Conservation (phyloP, 2,888 invertebrate species). For the Fragum fragum region DNA sequence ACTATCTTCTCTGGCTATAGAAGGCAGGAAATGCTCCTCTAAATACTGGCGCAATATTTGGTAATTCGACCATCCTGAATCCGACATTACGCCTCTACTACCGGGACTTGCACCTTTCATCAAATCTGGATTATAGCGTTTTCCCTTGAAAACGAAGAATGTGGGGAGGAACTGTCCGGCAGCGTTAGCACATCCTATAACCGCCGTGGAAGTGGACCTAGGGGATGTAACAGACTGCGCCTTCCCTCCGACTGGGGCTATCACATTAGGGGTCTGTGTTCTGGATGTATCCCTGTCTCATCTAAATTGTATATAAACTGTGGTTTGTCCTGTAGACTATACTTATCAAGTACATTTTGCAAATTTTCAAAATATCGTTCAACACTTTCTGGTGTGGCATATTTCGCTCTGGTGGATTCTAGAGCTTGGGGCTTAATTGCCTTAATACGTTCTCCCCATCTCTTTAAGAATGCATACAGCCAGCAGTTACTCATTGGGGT, state of each 20-base stretch:
- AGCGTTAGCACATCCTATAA: slow-evolving; percentile 28
- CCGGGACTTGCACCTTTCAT: slow-evolving; percentile 26
- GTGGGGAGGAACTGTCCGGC: slow-evolving; percentile 25
- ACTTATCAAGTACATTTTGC: slow-evolving; percentile 31
- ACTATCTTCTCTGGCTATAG: background rate
- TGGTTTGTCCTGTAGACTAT: slow-evolving; percentile 28
- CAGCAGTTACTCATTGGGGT: no score
- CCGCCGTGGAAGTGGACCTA: background rate
- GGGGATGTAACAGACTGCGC: background rate
- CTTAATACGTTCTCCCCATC: background rate
- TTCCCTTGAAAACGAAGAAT: background rate
- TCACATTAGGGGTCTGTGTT: slow-evolving; percentile 26
- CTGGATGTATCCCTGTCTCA: slow-evolving; percentile 40
- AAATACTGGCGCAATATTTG: slow-evolving; percentile 14
- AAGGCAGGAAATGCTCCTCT: slow-evolving; percentile 36
- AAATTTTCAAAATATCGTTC: slow-evolving; percentile 21
- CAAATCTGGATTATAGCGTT: slow-evolving; percentile 17
- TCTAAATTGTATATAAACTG: slow-evolving; percentile 38
- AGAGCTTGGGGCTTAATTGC: slow-evolving; percentile 4
- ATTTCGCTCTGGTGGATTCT: slow-evolving; percentile 6
- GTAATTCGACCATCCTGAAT: slow-evolving; percentile 43
- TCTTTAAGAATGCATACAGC: slow-evolving; percentile 31
- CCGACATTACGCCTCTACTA: slow-evolving; percentile 30
- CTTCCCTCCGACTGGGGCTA: background rate
- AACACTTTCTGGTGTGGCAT: background rate